Evolutionary conservation across 2,797 vertebrate species (phyloP).

Genomic region (Danio albolineatus): DNA sequence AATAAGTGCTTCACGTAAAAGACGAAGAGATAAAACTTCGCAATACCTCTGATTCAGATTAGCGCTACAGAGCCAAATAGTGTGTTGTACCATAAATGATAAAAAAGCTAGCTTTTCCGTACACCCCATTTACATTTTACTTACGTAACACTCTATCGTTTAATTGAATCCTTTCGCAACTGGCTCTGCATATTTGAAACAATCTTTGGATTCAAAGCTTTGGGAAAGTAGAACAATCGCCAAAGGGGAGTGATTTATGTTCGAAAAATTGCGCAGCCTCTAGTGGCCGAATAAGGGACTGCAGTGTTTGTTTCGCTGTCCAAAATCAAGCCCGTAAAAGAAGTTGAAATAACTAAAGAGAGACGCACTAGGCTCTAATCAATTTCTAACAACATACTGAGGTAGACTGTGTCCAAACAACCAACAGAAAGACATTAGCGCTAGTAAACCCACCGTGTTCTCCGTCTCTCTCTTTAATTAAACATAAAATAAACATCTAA

Average conservation of each 20-base stretch:
- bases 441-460: slow-evolving; percentile 61
- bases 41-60: slow-evolving; percentile 22
- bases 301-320: background rate
- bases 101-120: background rate
- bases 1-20: slow-evolving; percentile 36
- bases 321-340: slow-evolving; percentile 29
- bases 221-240: background rate
- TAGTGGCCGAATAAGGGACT: slow-evolving; percentile 16
- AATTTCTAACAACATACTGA: slow-evolving; percentile 85
- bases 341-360: slow-evolving; percentile 65
- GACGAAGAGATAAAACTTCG: background rate
- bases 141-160: background rate
- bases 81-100: background rate
- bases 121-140: background rate
- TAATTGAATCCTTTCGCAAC: background rate
- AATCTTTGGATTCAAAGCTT: slow-evolving; percentile 31
- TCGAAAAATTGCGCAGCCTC: background rate
- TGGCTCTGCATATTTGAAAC: background rate
- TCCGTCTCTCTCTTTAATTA: slow-evolving; percentile 57
- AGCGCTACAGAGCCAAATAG: background rate
- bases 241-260: background rate
- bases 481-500: slow-evolving; percentile 33
- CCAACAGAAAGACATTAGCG: slow-evolving; percentile 69
- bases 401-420: slow-evolving; percentile 93
- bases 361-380: slow-evolving; percentile 71